Conservation (phyloP, 2,888 invertebrate species). For the Abrostola triplasia region DNA sequence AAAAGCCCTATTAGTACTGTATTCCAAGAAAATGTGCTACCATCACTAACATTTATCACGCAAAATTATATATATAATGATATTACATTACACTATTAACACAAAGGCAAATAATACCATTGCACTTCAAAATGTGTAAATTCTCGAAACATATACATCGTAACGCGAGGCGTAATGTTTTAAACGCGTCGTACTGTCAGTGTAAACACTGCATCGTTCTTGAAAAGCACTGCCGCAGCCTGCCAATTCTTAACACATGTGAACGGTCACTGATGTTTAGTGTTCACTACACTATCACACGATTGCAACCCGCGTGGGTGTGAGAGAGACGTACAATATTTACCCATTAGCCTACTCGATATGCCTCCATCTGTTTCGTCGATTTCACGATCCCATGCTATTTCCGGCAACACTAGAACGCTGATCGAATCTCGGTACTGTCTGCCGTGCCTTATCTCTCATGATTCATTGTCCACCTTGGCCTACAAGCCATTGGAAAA, state of each 20-base stretch:
- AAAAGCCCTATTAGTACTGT: too few relatives aligned
- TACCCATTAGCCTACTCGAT: slow-evolving; percentile 45
- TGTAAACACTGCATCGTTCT: slow-evolving; percentile 38
- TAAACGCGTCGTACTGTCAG: slow-evolving; percentile 15
- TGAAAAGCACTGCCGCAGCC: slow-evolving; percentile 39
- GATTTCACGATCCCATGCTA: slow-evolving; percentile 55
- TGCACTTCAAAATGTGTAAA: too few relatives aligned
- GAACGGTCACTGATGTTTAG: slow-evolving; percentile 21
- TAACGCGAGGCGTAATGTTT: too few relatives aligned
- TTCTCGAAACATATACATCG: too few relatives aligned
- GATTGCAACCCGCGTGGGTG: slow-evolving; percentile 26
- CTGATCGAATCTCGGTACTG: slow-evolving; percentile 42
- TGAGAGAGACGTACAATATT: slow-evolving; percentile 48
- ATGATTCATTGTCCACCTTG: slow-evolving; percentile 55
- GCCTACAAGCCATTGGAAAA: slow-evolving; percentile 47
- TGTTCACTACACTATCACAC: slow-evolving; percentile 21
- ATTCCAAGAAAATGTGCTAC: too few relatives aligned
- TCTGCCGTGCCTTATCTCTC: slow-evolving; percentile 41
- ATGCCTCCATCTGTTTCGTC: slow-evolving; percentile 54
- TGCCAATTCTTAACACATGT: slow-evolving; percentile 28
- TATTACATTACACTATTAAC: too few relatives aligned
- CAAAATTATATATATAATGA: too few relatives aligned
- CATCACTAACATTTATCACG: too few relatives aligned
- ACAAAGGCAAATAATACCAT: too few relatives aligned
- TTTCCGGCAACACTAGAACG: slow-evolving; percentile 62